Evolutionary conservation across 2,888 invertebrate species (phyloP).

Genomic region (Callyntrura sp.): DNA sequence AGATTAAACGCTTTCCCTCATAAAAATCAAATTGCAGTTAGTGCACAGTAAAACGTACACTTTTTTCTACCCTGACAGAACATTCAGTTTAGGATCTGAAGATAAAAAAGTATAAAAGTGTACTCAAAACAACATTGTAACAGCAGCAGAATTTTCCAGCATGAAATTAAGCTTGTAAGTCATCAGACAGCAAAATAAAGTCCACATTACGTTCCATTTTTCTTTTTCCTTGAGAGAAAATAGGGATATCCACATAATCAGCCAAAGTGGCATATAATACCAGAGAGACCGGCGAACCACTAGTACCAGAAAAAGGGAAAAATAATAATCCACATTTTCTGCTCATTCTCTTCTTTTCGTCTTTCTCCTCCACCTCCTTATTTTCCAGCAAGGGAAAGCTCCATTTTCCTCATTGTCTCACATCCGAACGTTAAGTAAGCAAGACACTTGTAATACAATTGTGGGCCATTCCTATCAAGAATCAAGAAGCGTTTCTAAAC

Average conservation of each 20-base stretch:
- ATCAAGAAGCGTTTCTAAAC: conserved; percentile 70
- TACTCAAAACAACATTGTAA: conserved; percentile 17
- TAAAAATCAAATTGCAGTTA: conserved; percentile 60
- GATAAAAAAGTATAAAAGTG: background rate
- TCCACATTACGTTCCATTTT: conserved; percentile 22
- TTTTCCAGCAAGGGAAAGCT: conserved; percentile 31
- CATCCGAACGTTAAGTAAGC: conserved; percentile 60
- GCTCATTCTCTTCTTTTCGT: conserved; percentile 37
- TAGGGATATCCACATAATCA: conserved; percentile 49
- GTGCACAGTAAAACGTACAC: conserved; percentile 14
- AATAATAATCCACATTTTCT: conserved; percentile 57
- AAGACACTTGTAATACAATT: conserved; percentile 74
- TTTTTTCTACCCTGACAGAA: background rate
- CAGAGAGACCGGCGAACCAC: conserved; percentile 29
- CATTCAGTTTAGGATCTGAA: background rate
- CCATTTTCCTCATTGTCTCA: conserved; percentile 65
- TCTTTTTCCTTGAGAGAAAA: conserved; percentile 33
- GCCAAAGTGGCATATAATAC: conserved; percentile 53
- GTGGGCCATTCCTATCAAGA: conserved; percentile 70
- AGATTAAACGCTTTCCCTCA: conserved; percentile 45
- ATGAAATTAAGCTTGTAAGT: conserved; percentile 55
- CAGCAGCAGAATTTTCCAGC: background rate
- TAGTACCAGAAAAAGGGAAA: background rate
- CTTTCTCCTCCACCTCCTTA: conserved; percentile 34
- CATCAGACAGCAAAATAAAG: conserved; percentile 49